These are phyloP conservation scores for Typhlomys cinereus DNA, from an alignment of 2,113 vertebrate species.

Conservation along the genomic window DNA sequence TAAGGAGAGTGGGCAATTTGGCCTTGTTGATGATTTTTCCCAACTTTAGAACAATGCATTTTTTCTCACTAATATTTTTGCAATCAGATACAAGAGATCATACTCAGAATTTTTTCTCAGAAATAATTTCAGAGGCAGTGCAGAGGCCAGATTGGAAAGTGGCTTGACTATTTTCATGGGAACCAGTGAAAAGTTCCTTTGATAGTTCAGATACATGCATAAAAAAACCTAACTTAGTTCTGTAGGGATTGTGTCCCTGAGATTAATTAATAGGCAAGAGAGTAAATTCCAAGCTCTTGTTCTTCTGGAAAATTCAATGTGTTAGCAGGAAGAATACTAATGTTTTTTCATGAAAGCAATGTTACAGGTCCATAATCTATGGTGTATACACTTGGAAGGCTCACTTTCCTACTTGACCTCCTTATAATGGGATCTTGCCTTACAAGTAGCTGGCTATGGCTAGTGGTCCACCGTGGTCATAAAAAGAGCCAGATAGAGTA, in stretches of 20 bases:
- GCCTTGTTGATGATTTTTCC: not conserved
- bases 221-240: not conserved
- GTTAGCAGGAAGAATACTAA: not conserved
- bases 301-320: not conserved
- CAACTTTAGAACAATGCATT: not conserved
- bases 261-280: not conserved
- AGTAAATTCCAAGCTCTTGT: not conserved
- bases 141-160: not conserved
- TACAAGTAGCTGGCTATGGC: not conserved
- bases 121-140: not conserved
- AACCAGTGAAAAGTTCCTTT: not conserved
- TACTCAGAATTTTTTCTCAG: not conserved
- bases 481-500: not conserved
- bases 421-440: not conserved
- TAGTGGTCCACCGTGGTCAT: not conserved
- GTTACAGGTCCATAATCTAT: not conserved
- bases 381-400: too few species aligned
- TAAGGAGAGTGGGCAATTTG: not conserved
- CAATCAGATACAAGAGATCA: not conserved
- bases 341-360: not conserved
- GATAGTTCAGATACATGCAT: not conserved
- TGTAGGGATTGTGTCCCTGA: not conserved
- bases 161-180: not conserved
- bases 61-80: not conserved
- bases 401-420: not conserved